phyloP scores from a whole-genome alignment of 2,888 invertebrate species.

The Drosophila gaucha region DNA sequence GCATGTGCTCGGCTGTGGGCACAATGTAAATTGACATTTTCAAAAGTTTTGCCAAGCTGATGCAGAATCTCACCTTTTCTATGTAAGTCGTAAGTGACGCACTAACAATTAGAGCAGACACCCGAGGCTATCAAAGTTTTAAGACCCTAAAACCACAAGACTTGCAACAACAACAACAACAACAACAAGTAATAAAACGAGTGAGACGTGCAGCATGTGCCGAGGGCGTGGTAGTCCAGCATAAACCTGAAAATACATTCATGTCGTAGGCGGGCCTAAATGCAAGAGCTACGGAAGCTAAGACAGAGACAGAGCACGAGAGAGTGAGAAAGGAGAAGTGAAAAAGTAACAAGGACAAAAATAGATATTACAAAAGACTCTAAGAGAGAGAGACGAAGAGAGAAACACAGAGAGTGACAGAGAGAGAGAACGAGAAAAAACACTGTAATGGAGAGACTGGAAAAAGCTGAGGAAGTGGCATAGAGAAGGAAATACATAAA shows the following conservation, averaged over 20 bases:
- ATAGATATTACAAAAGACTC: too few relatives aligned
- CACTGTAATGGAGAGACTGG: too few relatives aligned
- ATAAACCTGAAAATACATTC: conserved; percentile 38
- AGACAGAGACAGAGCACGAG: not conserved
- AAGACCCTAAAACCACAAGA: conserved; percentile 46
- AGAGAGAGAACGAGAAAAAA: not conserved
- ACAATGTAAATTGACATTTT: conserved; percentile 7
- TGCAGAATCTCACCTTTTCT: conserved; percentile 14
- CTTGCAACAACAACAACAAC: conserved; percentile 12
- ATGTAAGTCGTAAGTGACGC: conserved; percentile 37
- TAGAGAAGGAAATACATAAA: too few relatives aligned
- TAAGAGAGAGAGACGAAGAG: too few relatives aligned
- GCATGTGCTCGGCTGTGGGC: not conserved
- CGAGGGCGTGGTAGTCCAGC: conserved; percentile 21
- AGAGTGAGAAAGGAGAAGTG: not conserved
- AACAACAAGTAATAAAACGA: conserved; percentile 14
- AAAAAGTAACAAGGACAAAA: too few relatives aligned
- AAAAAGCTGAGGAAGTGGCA: too few relatives aligned
- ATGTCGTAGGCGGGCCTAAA: not conserved
- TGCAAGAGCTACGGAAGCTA: not conserved
- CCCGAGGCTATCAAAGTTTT: conserved; percentile 63
- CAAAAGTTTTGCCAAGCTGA: conserved; percentile 21
- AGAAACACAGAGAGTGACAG: not conserved
- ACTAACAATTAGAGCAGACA: conserved; percentile 61
- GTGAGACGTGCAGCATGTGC: conserved; percentile 44